A percentile compares a stretch with the other conserved stretches of the same genome.
Evolutionary conservation across 2,888 invertebrate species (phyloP).

Genomic region (Drosophila rubida): DNA sequence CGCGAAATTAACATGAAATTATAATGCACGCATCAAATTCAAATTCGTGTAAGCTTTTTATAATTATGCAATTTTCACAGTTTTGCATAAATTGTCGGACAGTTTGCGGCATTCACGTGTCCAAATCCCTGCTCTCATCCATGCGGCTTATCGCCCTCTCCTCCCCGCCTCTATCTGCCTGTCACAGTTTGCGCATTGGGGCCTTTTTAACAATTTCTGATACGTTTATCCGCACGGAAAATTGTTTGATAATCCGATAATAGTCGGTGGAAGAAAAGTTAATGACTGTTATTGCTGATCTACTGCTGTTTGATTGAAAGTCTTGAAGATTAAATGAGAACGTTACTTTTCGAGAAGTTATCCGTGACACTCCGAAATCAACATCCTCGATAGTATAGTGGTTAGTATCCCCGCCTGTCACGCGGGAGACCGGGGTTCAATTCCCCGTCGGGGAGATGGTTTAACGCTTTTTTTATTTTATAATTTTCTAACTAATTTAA

Average conservation of each 20-base stretch:
- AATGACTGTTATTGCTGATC: not conserved
- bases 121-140: constrained; percentile 29
- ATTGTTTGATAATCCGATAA: constrained; percentile 54
- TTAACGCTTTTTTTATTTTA: not conserved
- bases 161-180: constrained; percentile 8
- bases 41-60: constrained; percentile 47
- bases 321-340: not conserved
- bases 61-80: constrained; percentile 68
- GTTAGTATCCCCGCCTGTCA: constrained; percentile 64
- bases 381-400: constrained; percentile 62
- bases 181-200: constrained; percentile 12
- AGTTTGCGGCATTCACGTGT: constrained; percentile 54
- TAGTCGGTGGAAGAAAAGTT: constrained; percentile 12
- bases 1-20: constrained; percentile 70
- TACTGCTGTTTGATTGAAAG: not conserved
- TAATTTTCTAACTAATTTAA: no score
- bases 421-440: constrained; percentile 66
- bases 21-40: constrained; percentile 59
- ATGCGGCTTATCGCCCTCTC: constrained; percentile 17
- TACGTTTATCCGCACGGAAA: constrained; percentile 38
- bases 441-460: constrained; percentile 57
- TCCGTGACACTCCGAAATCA: no score
- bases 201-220: constrained; percentile 20
- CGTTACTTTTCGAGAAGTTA: no score
- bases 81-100: constrained; percentile 65